phyloP scores from a whole-genome alignment of 35 echinoderm and acorn worm genomes.

The Stichopus chloronotus region DNA sequence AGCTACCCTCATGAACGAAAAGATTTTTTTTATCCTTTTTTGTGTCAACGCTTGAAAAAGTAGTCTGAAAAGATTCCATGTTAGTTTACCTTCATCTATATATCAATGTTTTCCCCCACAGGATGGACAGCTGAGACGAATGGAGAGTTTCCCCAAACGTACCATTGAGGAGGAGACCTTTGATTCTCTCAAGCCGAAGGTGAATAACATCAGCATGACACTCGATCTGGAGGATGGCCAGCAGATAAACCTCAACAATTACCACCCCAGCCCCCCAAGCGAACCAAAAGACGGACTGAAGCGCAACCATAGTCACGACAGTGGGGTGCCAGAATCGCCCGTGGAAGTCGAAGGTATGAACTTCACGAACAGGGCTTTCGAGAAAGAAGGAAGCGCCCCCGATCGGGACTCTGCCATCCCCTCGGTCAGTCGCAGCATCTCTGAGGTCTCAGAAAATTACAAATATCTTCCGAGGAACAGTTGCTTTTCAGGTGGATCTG shows the following conservation, averaged over 20 bases:
- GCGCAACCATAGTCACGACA: slow-evolving; percentile 27
- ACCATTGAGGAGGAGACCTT: not conserved
- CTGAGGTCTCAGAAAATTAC: not conserved
- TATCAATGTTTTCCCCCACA: not conserved
- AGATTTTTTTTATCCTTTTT: not conserved
- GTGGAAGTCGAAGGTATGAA: not conserved
- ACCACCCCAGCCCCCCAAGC: not conserved
- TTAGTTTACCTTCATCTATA: no score
- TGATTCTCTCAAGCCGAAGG: not conserved
- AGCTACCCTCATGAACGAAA: no score
- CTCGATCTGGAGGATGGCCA: not conserved
- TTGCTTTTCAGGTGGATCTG: not conserved
- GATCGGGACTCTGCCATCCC: not conserved
- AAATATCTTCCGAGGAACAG: not conserved
- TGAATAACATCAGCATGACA: not conserved
- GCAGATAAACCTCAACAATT: not conserved
- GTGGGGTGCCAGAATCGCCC: slow-evolving; percentile 22
- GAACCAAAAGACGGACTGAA: not conserved
- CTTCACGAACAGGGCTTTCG: not conserved
- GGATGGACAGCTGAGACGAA: not conserved
- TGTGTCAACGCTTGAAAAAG: not conserved
- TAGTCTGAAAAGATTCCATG: not conserved
- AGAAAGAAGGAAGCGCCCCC: not conserved
- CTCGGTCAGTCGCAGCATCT: not conserved
- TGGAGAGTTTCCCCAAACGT: no score